phyloP scores from a whole-genome alignment of 2,797 vertebrate species.

The Mormyrops attenuatus region DNA sequence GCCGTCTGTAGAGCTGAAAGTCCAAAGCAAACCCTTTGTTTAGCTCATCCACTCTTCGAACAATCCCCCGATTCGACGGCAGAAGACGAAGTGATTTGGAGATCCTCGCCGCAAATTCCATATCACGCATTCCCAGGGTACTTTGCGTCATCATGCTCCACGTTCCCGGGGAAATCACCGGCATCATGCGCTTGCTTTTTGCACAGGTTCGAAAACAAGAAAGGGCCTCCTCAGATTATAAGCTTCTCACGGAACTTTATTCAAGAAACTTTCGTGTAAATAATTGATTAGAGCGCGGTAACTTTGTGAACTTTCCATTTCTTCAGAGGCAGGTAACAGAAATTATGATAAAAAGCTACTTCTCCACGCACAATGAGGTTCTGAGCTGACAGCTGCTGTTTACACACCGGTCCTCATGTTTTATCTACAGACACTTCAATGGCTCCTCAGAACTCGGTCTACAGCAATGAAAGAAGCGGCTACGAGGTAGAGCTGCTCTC shows the following conservation, averaged over 20 bases:
- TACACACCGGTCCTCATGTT: not conserved
- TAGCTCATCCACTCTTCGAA: not conserved
- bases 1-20: not conserved
- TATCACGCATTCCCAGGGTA: not conserved
- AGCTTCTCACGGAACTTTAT: not conserved
- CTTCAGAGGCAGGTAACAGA: constrained; percentile 2
- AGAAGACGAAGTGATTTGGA: not conserved
- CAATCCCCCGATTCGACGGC: not conserved
- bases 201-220: not conserved
- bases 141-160: not conserved
- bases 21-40: not conserved
- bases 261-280: constrained; percentile 19
- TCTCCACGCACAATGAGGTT: constrained; percentile 4
- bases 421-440: constrained; percentile 15
- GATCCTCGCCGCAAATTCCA: not conserved
- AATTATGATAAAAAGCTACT: constrained; percentile 20
- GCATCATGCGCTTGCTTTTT: not conserved
- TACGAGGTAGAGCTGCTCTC: not conserved
- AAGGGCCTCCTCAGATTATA: not conserved
- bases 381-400: constrained; percentile 22
- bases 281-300: constrained; percentile 2
- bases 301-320: constrained; percentile 3
- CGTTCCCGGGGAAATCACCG: not conserved
- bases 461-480: constrained; percentile 10
- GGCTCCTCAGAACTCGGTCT: constrained; percentile 13